phyloP scores from a whole-genome alignment of 2,888 invertebrate species.

The Lasioglossum figueresi region DNA sequence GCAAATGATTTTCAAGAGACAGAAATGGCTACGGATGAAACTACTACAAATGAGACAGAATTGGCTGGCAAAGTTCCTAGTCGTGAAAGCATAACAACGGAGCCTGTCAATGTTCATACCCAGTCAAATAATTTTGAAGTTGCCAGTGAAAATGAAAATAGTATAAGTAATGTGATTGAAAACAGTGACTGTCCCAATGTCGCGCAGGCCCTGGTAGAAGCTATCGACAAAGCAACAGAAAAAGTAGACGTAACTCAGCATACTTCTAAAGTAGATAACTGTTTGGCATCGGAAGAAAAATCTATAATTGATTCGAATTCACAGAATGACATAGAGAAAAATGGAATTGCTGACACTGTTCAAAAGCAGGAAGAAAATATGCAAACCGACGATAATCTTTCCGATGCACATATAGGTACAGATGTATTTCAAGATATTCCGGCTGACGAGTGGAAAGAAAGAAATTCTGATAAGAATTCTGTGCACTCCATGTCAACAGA shows the following conservation, averaged over 20 bases:
- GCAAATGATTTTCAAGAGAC: not conserved
- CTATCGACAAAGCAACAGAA: slow-evolving; percentile 16
- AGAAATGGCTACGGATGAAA: too few species aligned
- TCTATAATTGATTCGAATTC: slow-evolving; percentile 6
- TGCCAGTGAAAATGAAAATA: slow-evolving; percentile 22
- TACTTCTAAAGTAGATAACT: not conserved
- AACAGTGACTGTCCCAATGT: slow-evolving; percentile 31
- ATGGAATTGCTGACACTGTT: not conserved
- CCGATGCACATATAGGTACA: slow-evolving; percentile 47
- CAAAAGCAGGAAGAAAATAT: slow-evolving; percentile 23
- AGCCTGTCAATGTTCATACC: not conserved
- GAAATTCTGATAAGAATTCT: slow-evolving; percentile 42
- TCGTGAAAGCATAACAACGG: not conserved
- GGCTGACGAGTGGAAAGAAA: slow-evolving; percentile 72
- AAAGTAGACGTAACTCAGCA: slow-evolving; percentile 28
- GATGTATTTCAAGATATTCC: slow-evolving; percentile 74
- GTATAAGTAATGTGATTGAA: slow-evolving; percentile 38
- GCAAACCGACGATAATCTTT: slow-evolving; percentile 53
- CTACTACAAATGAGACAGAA: not conserved
- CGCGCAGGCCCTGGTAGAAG: slow-evolving; percentile 32
- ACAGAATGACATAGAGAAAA: not conserved
- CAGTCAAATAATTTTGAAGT: not conserved
- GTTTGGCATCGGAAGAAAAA: not conserved
- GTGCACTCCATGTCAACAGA: slow-evolving; percentile 49
- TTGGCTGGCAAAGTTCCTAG: not conserved